These are phyloP conservation scores for Eulemur albifrons DNA, from an alignment of 2,797 vertebrate genomes.

Conservation along the genomic window DNA sequence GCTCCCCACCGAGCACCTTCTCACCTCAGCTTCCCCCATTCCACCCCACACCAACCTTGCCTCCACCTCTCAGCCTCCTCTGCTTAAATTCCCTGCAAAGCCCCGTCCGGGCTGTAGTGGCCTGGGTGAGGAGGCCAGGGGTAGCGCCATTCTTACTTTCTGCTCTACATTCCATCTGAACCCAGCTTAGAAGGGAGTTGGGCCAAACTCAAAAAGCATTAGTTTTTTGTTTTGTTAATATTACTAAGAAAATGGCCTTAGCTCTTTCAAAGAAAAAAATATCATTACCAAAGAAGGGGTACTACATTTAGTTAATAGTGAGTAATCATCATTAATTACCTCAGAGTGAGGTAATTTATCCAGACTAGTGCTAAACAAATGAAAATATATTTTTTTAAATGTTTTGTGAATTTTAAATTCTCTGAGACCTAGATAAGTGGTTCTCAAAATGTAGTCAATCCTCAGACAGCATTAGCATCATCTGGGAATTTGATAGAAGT, in stretches of 20 bases:
- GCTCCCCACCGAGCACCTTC: too few species aligned
- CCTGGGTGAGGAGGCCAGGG: neutral
- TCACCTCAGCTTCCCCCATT: neutral
- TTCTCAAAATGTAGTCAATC: neutral
- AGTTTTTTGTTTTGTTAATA: neutral
- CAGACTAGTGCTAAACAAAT: constrained; percentile 8
- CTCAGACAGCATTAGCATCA: neutral
- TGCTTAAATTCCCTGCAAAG: neutral
- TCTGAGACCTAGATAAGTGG: neutral
- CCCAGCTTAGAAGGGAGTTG: neutral
- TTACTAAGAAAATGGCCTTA: neutral
- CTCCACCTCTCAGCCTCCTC: neutral
- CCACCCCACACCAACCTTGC: neutral
- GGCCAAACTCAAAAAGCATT: neutral
- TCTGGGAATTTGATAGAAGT: neutral
- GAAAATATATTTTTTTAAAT: neutral
- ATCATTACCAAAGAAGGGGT: neutral
- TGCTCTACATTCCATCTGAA: neutral
- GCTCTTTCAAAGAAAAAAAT: constrained; percentile 2
- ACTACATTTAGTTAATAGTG: neutral
- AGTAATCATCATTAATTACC: constrained; percentile 4
- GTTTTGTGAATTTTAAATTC: neutral
- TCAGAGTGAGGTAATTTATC: neutral
- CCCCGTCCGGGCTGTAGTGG: neutral
- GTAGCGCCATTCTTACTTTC: neutral